Evolutionary conservation across 1,140 invertebrate species (phyloP), one percentile per base, ranked within the genome.

Genomic region (Laupala kohalensis): DNA sequence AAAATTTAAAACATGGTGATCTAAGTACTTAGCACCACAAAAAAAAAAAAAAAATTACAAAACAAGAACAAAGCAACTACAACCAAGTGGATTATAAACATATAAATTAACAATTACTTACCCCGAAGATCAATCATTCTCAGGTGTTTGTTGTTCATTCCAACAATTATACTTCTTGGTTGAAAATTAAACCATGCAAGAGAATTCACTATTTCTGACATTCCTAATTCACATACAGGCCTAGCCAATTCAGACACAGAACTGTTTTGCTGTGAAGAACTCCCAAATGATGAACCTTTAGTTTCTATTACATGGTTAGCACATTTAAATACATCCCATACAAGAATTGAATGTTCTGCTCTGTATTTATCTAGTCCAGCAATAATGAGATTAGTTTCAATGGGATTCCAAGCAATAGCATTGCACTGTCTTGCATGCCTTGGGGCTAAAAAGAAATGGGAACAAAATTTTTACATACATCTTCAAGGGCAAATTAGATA

Each of bases 51-150:
- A n/a, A n/a, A n/a, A n/a, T n/a, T n/a, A n/a, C n/a, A n/a, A n/a
- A n/a, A n/a, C n/a, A n/a, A n/a, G n/a, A n/a, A n/a, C n/a, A n/a
- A n/a, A n/a, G n/a, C n/a, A n/a, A n/a, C n/a, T n/a, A n/a, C n/a
- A n/a, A n/a, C n/a, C n/a, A n/a, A n/a, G n/a, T n/a, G n/a, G n/a
- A n/a, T n/a, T n/a, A n/a, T 37, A 76, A 25, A 75, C 23, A 63
- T 23, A 23, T 30, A 25, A 53, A 53, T 23, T 70, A 4, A 70
- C 25, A 69, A 25, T 6, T 37, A 37, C 6, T 37, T 82, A 96
- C 94, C 94, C 88, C 94, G 85, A 0, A 96, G 84, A 81, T 98
- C 96, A 79, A 92, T 92, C n/a, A 97, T 85, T 81, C 92, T 92
- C 6, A 98, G 87, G 75, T 90, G 87, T 76, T 96, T 96, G 73